Conservation (phyloP, 2,888 invertebrate genomes). For the Euzophera pinguis region DNA sequence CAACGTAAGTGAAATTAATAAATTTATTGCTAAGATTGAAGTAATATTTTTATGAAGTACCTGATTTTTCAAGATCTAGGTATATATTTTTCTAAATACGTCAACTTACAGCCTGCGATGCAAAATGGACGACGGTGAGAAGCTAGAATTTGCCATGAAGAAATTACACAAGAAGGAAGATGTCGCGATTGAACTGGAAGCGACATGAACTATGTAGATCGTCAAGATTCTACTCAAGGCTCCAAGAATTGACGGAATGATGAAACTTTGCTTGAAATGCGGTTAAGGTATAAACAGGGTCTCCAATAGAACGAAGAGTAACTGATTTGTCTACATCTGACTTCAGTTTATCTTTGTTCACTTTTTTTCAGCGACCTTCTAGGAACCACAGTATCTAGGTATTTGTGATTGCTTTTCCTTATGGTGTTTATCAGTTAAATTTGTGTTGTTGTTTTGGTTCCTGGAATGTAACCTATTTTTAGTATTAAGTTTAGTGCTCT, state of each 20-base stretch:
- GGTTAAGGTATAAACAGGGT: slow-evolving; percentile 10
- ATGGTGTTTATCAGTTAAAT: too few relatives aligned
- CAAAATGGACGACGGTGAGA: neutral
- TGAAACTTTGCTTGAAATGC: neutral
- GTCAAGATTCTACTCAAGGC: too few relatives aligned
- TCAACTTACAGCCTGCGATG: neutral
- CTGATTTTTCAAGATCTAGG: too few relatives aligned
- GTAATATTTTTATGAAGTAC: too few relatives aligned
- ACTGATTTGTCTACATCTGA: too few relatives aligned
- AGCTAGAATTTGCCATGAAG: neutral
- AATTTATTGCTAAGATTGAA: neutral
- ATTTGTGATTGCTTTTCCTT: too few relatives aligned
- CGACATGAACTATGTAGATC: neutral
- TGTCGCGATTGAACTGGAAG: neutral
- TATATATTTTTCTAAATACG: too few relatives aligned
- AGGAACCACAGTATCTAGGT: neutral
- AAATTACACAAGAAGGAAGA: neutral
- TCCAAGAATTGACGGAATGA: too few relatives aligned
- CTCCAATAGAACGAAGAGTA: slow-evolving; percentile 12
- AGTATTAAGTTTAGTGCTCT: neutral
- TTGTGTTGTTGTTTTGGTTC: neutral
- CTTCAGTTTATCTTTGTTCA: slow-evolving; percentile 14
- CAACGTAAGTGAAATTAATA: neutral
- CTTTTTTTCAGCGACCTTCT: slow-evolving; percentile 12
- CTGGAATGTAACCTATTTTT: neutral